phyloP scores from a whole-genome alignment of 1,140 invertebrate genomes.

The Oreohelix idahoensis region DNA sequence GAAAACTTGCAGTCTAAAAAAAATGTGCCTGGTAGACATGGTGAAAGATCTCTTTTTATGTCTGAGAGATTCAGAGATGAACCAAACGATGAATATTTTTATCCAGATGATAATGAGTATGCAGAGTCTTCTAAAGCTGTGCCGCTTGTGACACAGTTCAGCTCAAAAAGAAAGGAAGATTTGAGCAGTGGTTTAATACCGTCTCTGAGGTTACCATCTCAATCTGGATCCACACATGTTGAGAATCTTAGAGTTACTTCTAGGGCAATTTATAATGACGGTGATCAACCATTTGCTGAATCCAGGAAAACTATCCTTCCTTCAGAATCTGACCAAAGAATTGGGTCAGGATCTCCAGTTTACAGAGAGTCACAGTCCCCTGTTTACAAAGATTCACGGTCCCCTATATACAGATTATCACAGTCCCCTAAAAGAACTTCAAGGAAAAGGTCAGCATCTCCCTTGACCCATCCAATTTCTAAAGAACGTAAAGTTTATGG shows the following conservation, averaged over 20 bases:
- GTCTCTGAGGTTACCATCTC: not conserved
- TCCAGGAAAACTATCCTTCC: slow-evolving; percentile 11
- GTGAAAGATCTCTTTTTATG: not conserved
- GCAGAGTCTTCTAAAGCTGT: not conserved
- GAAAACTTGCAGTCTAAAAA: not conserved
- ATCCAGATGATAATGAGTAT: slow-evolving; percentile 18
- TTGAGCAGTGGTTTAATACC: not conserved
- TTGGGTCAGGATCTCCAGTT: not conserved
- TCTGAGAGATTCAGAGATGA: slow-evolving; percentile 33
- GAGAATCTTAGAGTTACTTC: slow-evolving; percentile 35
- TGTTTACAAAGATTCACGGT: not conserved
- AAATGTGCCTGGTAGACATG: not conserved
- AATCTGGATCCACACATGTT: not conserved
- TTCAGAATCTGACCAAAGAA: slow-evolving; percentile 11
- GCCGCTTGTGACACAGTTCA: not conserved
- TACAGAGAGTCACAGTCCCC: not conserved
- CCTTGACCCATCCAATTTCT: not conserved
- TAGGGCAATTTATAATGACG: not conserved
- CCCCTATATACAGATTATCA: not conserved
- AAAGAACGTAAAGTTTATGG: slow-evolving; percentile 7
- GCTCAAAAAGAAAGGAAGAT: slow-evolving; percentile 14
- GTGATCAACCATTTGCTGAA: slow-evolving; percentile 21
- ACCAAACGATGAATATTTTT: slow-evolving; percentile 29
- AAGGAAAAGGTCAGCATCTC: not conserved
- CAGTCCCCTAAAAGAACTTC: not conserved